Evolutionary conservation across 2,113 vertebrate species (phyloP).

Genomic region (Camelus dromedarius): DNA sequence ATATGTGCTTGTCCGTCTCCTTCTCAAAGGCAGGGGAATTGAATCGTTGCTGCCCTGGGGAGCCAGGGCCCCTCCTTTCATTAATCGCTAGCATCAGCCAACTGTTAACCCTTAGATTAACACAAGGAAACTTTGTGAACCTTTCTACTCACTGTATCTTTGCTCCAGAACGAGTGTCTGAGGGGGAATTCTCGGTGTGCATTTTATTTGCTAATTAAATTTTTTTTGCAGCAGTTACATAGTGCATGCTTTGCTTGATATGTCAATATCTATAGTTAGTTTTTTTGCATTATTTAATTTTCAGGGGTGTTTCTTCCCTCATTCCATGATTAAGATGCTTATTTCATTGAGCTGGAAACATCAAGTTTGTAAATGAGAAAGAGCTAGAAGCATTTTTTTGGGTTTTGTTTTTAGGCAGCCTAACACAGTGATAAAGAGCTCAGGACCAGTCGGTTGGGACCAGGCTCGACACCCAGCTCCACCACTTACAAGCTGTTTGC

Average conservation of each 20-base stretch:
- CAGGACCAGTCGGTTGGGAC: neutral
- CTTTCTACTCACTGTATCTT: neutral
- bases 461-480: neutral
- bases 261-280: conserved; percentile 28
- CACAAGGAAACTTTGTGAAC: neutral
- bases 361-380: conserved; percentile 35
- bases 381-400: neutral
- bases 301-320: neutral
- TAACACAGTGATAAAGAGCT: neutral
- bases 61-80: conserved; percentile 53
- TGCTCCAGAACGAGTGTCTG: neutral
- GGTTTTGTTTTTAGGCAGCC: neutral
- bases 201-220: conserved; percentile 52
- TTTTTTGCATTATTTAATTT: conserved; percentile 69
- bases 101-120: conserved; percentile 73
- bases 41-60: conserved; percentile 65
- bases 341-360: conserved; percentile 9
- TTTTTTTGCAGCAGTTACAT: conserved; percentile 36
- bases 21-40: conserved; percentile 69
- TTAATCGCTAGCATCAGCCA: neutral
- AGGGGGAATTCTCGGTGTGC: conserved; percentile 22
- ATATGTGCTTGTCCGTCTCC: conserved; percentile 75
- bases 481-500: neutral
- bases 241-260: conserved; percentile 7
- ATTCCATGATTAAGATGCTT: neutral